phyloP scores from a whole-genome alignment of 2,797 vertebrate species.

The Pterois miles region DNA sequence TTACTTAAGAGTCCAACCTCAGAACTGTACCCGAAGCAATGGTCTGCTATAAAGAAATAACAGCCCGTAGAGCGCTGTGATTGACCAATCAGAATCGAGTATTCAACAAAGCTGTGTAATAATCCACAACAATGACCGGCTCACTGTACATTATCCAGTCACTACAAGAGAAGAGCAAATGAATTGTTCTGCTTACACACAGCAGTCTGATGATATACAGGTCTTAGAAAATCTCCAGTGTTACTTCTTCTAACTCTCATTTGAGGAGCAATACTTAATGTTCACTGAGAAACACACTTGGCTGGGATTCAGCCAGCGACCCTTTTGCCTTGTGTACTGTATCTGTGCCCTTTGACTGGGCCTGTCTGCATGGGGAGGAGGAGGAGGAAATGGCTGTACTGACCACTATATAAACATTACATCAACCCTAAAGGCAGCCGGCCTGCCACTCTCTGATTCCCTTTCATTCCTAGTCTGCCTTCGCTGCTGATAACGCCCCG shows the following conservation, averaged over 20 bases:
- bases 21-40: no score
- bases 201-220: neutral
- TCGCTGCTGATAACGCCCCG: constrained; percentile 67
- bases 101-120: no score
- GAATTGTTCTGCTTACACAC: neutral
- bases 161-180: neutral
- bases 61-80: no score
- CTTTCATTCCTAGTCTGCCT: constrained; percentile 50
- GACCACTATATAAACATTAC: constrained; percentile 79
- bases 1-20: no score
- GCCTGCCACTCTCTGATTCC: constrained; percentile 54
- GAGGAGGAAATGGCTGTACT: constrained; percentile 77
- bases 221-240: neutral
- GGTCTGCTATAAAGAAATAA: no score
- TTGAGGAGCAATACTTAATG: constrained; percentile 7
- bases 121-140: no score
- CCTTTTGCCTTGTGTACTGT: constrained; percentile 32
- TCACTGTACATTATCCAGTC: neutral
- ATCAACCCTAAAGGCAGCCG: constrained; percentile 69
- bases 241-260: neutral
- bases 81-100: no score
- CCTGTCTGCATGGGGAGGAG: constrained; percentile 52
- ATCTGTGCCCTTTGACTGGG: constrained; percentile 58
- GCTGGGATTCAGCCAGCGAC: constrained; percentile 32
- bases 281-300: constrained; percentile 31